phyloP scores from a whole-genome alignment of 1,140 invertebrate genomes.

The Penaeus indicus region DNA sequence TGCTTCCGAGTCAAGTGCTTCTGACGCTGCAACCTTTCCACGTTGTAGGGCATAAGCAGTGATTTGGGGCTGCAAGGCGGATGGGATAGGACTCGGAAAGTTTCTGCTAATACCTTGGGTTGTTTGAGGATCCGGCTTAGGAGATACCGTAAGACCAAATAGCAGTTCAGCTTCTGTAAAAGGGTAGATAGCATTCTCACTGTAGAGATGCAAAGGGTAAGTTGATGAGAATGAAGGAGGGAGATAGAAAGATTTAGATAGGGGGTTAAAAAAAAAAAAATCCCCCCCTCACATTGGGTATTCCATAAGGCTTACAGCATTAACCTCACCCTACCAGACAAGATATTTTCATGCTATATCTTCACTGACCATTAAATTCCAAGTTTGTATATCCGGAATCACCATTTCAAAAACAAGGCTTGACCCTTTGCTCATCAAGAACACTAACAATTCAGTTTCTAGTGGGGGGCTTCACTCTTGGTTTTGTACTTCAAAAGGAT shows the following conservation, averaged over 20 bases:
- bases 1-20: constrained; percentile 49
- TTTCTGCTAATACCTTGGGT: constrained; percentile 83
- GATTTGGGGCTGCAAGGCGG: constrained; percentile 80
- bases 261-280: no score
- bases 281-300: no score
- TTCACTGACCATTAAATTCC: no score
- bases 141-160: constrained; percentile 81
- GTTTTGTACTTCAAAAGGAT: constrained; percentile 91
- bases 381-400: no score
- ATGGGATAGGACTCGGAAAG: constrained; percentile 86
- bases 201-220: not conserved
- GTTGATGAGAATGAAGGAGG: not conserved
- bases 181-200: not conserved
- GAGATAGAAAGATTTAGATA: not conserved
- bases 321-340: no score
- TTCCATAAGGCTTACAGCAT: no score
- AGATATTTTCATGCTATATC: no score
- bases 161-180: constrained; percentile 59
- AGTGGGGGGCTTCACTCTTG: constrained; percentile 68
- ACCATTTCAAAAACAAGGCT: no score
- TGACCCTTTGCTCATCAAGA: not conserved
- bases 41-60: constrained; percentile 76
- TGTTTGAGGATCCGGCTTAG: constrained; percentile 81
- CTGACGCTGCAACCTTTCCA: constrained; percentile 64
- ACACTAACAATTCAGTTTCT: not conserved